These are phyloP conservation scores for Pluvialis apricaria DNA, from an alignment of 2,113 vertebrate genomes.

Conservation along the genomic window DNA sequence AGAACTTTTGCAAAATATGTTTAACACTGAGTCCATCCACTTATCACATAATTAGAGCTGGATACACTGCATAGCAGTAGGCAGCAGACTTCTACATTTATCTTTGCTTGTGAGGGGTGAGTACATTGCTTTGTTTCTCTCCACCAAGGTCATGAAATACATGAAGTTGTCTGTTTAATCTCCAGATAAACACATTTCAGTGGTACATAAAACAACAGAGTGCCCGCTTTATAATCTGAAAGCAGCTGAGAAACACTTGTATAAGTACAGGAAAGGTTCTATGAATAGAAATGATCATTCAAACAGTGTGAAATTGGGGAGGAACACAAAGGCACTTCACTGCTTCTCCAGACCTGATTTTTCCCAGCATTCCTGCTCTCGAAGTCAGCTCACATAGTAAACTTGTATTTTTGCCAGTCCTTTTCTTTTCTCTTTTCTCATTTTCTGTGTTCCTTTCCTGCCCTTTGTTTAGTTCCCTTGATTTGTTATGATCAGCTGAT, in stretches of 20 bases:
- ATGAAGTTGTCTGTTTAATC: slow-evolving; percentile 53
- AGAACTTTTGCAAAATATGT: slow-evolving; percentile 46
- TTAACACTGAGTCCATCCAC: background rate
- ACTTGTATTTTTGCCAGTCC: background rate
- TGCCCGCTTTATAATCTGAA: slow-evolving; percentile 10
- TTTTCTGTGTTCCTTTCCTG: background rate
- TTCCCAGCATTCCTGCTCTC: background rate
- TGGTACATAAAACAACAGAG: background rate
- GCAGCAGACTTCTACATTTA: background rate
- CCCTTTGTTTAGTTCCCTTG: background rate
- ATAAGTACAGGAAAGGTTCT: background rate
- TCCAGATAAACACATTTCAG: slow-evolving; percentile 37
- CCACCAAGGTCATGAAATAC: slow-evolving; percentile 53
- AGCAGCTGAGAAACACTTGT: slow-evolving; percentile 4
- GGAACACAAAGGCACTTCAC: background rate
- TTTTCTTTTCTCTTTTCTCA: background rate
- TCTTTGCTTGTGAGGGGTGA: slow-evolving; percentile 11
- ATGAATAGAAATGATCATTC: background rate
- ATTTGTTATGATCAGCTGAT: background rate
- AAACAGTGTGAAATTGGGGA: background rate
- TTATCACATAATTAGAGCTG: slow-evolving; percentile 42
- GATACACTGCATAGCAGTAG: background rate
- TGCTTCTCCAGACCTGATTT: background rate
- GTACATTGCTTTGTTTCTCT: slow-evolving; percentile 36
- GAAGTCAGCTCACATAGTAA: background rate